These are phyloP conservation scores for Leptopilina syphax DNA, from an alignment of 2,888 invertebrate species.

Conservation along the genomic window DNA sequence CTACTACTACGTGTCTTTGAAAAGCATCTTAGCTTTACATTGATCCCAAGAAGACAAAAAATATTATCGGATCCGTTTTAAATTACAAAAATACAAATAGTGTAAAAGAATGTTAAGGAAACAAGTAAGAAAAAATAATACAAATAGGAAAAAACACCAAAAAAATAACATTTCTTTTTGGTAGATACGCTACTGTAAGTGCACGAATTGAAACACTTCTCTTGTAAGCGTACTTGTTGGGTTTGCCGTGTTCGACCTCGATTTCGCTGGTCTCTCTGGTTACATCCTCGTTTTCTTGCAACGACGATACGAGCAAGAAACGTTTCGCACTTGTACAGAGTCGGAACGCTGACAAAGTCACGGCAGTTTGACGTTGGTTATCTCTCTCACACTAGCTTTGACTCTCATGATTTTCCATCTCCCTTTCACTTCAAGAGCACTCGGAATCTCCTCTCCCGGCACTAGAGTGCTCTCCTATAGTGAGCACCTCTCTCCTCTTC, in stretches of 20 bases:
- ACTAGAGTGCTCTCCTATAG: slow-evolving; percentile 62
- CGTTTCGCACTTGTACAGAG: slow-evolving; percentile 65
- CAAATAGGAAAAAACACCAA: background rate
- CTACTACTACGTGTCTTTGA: too few species aligned
- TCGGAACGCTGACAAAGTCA: slow-evolving; percentile 72
- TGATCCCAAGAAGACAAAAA: too few species aligned
- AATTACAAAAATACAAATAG: too few species aligned
- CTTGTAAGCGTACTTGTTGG: slow-evolving; percentile 27
- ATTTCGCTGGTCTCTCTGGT: slow-evolving; percentile 54
- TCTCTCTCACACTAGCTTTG: slow-evolving; percentile 47
- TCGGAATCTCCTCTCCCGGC: slow-evolving; percentile 73
- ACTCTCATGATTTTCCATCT: slow-evolving; percentile 51
- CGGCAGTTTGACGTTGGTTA: slow-evolving; percentile 62
- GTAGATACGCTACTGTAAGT: slow-evolving; percentile 32
- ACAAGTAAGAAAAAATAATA: background rate
- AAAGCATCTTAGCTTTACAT: too few species aligned
- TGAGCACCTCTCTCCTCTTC: slow-evolving; percentile 39
- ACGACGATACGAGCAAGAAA: slow-evolving; percentile 66
- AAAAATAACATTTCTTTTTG: background rate
- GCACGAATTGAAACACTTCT: slow-evolving; percentile 34
- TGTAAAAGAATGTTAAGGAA: too few species aligned
- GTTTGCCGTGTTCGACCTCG: slow-evolving; percentile 47
- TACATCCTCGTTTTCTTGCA: slow-evolving; percentile 61
- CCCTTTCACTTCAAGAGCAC: slow-evolving; percentile 68
- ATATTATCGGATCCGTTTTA: too few species aligned